phyloP scores from a whole-genome alignment of 2,888 invertebrate genomes.

The Laspeyria flexula region DNA sequence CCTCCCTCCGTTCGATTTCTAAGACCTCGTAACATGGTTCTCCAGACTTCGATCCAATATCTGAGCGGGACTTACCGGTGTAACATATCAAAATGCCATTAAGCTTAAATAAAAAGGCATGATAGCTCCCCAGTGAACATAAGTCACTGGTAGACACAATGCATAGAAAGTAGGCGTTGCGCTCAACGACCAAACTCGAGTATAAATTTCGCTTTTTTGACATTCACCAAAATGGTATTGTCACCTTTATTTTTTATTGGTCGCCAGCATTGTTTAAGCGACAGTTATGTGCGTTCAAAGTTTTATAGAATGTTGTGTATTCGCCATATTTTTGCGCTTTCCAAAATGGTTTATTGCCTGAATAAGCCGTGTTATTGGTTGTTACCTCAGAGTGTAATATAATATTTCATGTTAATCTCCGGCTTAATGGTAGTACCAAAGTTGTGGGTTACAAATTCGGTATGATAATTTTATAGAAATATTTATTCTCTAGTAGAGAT shows the following conservation, averaged over 20 bases:
- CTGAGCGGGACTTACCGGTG: constrained; percentile 21
- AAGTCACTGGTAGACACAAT: constrained; percentile 40
- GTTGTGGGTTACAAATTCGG: no score
- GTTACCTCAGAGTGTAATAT: no score
- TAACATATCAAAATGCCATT: constrained; percentile 36
- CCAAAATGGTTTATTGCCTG: no score
- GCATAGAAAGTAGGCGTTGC: constrained; percentile 37
- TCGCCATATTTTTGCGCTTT: no score
- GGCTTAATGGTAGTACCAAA: no score
- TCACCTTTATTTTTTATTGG: constrained; percentile 33
- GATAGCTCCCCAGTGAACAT: constrained; percentile 36
- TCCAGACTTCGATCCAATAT: constrained; percentile 26
- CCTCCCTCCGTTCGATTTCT: neutral
- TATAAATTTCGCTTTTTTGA: constrained; percentile 41
- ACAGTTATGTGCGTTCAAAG: constrained; percentile 6
- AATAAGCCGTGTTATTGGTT: no score
- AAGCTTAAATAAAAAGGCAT: constrained; percentile 40
- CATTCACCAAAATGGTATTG: constrained; percentile 38
- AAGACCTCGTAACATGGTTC: neutral
- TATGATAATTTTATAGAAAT: no score
- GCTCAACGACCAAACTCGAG: constrained; percentile 6
- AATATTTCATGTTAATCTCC: no score
- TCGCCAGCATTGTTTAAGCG: constrained; percentile 11
- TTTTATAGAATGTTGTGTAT: neutral
- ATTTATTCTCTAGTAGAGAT: no score